Base-by-base conservation (phyloP, 2,113 vertebrate genomes). In the Paracanthobrama guichenoti region DNA sequence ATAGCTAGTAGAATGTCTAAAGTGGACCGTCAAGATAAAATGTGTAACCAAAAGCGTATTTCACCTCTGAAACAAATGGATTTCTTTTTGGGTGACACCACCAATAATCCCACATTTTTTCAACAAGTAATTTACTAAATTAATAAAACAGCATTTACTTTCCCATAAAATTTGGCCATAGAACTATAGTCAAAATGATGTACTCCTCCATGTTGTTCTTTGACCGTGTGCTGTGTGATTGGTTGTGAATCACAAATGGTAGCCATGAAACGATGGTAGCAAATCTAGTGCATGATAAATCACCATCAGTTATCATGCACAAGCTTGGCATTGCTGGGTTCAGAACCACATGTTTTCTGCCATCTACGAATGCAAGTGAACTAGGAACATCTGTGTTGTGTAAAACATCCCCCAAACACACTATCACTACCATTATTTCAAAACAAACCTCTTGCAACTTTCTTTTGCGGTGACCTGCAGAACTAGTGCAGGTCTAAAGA, bases 401-500 rank as follows among this genome's bases (percentile, higher is more conserved):
- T 22, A 71, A 44, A 72, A 44, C 22, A 73, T 3, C 42, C 39
- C 71, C 6, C 6, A 39, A 3, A 46, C 7, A 72, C 39, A 72
- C 11, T 24, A 31, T 75, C 86, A 39, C 35, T 35, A 8, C 7
- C 24, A 55, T 73, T n/a, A 67, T 44, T 75, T 20, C n/a, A 84
- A 84, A 85, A 53, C 64, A 81, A 62, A 26, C 26, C 71, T 50
- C 59, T 24, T 11, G 46, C 64, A 20, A n/a, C 28, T 69, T 84
- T 84, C 9, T 50, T 48, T 26, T 53, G 62, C 11, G 42, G 67
- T 71, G 81, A 71, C 77, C 42, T 22, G 39, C 28, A 74, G 78
- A 77, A 76, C 66, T 59, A 67, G 26, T 66, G 62, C 55, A 73
- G 28, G 78, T 86, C 82, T 83, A 87, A 82, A 88, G 84, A 82